Base-by-base conservation (phyloP, 1,140 invertebrate genomes). In the Callitettix versicolor region DNA sequence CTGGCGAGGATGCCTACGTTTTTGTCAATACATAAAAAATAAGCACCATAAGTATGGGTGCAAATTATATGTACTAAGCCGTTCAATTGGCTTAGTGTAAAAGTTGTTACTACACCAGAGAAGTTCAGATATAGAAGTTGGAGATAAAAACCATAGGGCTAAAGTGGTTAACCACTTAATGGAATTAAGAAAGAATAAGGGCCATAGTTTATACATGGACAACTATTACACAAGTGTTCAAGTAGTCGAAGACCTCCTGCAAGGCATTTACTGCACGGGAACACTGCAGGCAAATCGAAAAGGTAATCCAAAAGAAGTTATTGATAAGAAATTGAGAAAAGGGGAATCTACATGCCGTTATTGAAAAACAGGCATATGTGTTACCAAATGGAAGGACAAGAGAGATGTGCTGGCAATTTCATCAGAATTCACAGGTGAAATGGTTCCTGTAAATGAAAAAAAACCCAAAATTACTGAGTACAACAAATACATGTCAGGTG, bases 251-350 rank as follows among this genome's bases (percentile, higher is more conserved):
- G 58, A 61, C 59, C 59, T 72, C 53, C 50, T 63, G 26, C 65
- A 64, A 51, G 61, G 74, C 60, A 76, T 68, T 2, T 67, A 75
- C 68, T 62, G 70, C 15, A 60, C 70, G 55, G 70, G 72, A 49
- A 76, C 69, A 18, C 11, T 42, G 40, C 40, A 15, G 12, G n/a
- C 18, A 3, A 42, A 42, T 42, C 53, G 67, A 43, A 69, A 67
- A 59, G 60, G 60, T 53, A 61, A 67, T 33, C 67, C 68, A 17
- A 64, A 65, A 55, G 64, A 65, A 38, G 62, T 71, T 4, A 60
- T 68, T 48, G 55, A 59, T 41, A 56, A 58, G 18, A 73, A 69
- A 60, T 63, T 73, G 55, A 67, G n/a, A 68, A 60, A 59, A 55
- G 65, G 67, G 20, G 64, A 72, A 56, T 53, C 60, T 15, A 56